Evolutionary conservation across 2,888 invertebrate genomes (phyloP), one percentile per base, ranked within the genome.

Genomic region (Drosophila lutescens): DNA sequence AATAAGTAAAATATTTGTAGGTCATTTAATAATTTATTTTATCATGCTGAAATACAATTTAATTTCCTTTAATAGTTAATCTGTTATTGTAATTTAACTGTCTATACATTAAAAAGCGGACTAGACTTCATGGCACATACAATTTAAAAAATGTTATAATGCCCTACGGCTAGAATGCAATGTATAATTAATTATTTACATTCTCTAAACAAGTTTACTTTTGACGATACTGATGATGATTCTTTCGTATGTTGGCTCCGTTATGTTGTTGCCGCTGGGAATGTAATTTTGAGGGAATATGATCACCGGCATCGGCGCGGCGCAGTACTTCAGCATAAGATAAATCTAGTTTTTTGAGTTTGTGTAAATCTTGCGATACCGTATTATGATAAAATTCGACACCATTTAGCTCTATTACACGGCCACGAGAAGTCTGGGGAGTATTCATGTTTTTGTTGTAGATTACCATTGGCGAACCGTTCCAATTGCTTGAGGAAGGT

Each of bases 301-400:
- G 90, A 63, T 91, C 92, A 59, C 91, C 91, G 65, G 89, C 89
- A 71, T 92, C 92, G 9, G 92, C 95, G 90, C 95, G 95, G 76
- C 96, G 93, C 74, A 97, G 93, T 20, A 95, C 97, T 91, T 97
- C 97, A 7, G 97, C 97, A 91, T 97, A 97, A 13, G 97, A 96
- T 89, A 96, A 93, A 88, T 97, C 97, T 56, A 97, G 93, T 88
- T 95, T 95, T 90, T 96, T 95, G 67, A 97, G 93, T 89, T 96
- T 96, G 90, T 96, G 95, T 77, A 97, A 95, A 85, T 97, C 96
- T 88, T 96, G 96, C 12, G 97, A 96, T 7, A 96, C 97, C 9
- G 95, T 94, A 91, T 96, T 96, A 4, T 94, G 94, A 79, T 93
- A 94, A 85, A 93, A 94, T 69, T 94, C 94, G 12, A 91, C 90